A percentile compares a stretch with the other conserved stretches of the same genome.
Conservation (phyloP, 2,113 vertebrate species). For the Trogon melanurus region DNA sequence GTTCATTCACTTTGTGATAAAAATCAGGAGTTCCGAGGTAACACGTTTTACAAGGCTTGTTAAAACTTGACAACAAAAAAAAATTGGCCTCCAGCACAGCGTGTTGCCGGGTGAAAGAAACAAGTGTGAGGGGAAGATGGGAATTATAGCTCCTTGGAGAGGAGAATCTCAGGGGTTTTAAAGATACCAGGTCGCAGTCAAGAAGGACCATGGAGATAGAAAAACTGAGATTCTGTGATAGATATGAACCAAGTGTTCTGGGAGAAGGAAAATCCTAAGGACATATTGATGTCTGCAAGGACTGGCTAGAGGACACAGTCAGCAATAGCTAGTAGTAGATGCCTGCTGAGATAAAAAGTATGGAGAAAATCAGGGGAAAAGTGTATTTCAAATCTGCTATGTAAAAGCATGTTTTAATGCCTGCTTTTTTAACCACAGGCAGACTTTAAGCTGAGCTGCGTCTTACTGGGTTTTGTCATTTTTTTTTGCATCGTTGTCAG, state of each 20-base stretch:
- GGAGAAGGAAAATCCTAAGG: conserved; percentile 35
- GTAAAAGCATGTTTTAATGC: conserved; percentile 31
- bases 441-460: conserved; percentile 28
- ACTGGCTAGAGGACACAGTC: conserved; percentile 43
- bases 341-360: conserved; percentile 50
- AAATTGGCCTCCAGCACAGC: conserved; percentile 39
- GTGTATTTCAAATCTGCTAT: conserved; percentile 55
- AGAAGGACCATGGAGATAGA: conserved; percentile 6
- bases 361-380: conserved; percentile 65
- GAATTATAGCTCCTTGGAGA: conserved; percentile 63
- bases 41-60: conserved; percentile 62
- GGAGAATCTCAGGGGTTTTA: conserved; percentile 35
- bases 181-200: neutral
- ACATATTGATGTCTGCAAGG: neutral
- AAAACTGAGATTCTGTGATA: conserved; percentile 35
- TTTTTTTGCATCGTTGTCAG: conserved; percentile 43
- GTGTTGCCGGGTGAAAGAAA: conserved; percentile 58
- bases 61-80: conserved; percentile 50
- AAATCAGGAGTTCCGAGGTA: conserved; percentile 66
- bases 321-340: conserved; percentile 49
- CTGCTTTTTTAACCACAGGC: neutral
- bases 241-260: neutral
- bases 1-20: conserved; percentile 68
- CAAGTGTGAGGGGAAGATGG: conserved; percentile 51
- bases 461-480: conserved; percentile 9